Evolutionary conservation across 2,888 invertebrate species (phyloP).

Genomic region (Mythimna ferrago): DNA sequence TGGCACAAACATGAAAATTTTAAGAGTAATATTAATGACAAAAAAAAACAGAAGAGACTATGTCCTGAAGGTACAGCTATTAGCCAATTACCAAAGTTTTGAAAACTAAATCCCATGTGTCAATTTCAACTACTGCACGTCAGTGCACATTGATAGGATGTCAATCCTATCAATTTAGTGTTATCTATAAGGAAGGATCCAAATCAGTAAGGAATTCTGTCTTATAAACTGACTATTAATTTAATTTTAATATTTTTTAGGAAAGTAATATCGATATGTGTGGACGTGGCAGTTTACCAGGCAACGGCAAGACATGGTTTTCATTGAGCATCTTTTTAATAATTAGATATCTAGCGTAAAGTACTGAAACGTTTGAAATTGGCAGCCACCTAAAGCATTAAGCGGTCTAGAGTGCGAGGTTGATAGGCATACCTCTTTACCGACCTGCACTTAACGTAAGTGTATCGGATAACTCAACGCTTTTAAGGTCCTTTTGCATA

Average conservation of each 20-base stretch:
- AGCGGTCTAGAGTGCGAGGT: background rate
- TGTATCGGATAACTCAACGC: background rate
- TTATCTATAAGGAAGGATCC: too few species aligned
- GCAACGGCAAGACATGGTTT: slow-evolving; percentile 70
- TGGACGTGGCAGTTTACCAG: slow-evolving; percentile 86
- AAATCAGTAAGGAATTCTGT: background rate
- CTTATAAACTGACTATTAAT: background rate
- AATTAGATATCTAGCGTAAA: slow-evolving; percentile 57
- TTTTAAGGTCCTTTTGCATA: background rate
- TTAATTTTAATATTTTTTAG: slow-evolving; percentile 77
- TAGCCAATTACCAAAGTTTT: background rate
- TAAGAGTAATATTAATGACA: background rate
- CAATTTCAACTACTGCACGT: background rate
- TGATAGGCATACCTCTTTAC: background rate
- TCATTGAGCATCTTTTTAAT: slow-evolving; percentile 67
- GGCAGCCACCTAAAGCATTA: background rate
- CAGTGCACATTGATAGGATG: too few species aligned
- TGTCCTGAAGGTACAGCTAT: background rate
- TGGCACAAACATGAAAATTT: background rate
- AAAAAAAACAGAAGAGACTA: background rate
- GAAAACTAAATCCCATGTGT: background rate
- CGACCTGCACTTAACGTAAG: background rate
- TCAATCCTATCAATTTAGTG: too few species aligned
- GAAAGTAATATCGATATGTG: slow-evolving; percentile 93
- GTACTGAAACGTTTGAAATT: background rate